Base-by-base conservation (phyloP, 2,888 invertebrate genomes). In the Euclidia mi region DNA sequence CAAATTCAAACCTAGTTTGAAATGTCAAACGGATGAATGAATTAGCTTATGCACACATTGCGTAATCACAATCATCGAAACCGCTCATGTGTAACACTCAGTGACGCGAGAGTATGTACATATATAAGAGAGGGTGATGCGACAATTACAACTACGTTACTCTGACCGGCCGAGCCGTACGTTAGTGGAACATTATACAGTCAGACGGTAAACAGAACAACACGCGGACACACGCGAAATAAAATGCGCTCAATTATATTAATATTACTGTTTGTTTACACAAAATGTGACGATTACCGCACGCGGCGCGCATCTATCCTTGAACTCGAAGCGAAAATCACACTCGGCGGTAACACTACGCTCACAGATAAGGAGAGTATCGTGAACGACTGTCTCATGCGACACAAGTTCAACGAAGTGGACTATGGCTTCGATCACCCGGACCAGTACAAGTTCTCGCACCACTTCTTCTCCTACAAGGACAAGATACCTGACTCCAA, bases 391-490 rank as follows among this genome's bases (percentile, higher is more conserved):
- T 91, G 96, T 10, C 86, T 96, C 11, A 96, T 96, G 96, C 71
- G 75, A 32, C 88, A 90, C 38, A 96, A 96, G 76, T 79, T 84
- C 10, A 67, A 80, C 2, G 96, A 96, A 71, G 65, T 95, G 34
- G 81, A 94, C 0, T 82, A 87, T 70, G 96, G 95, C 48, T 91
- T 94, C 67, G 78, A 87, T n/a, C 88, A 95, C 56, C 95, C 95
- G 0, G 88, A 91, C 52, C 86, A 92, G 14, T 97, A 96, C 80
- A 94, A 96, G 37, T 96, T 97, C 1, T 95, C 96, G 0, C 92
- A 92, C 18, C 97, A 97, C 79, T 96, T 96, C 72, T 96, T 97
- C 76, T 81, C 90, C 0, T 95, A 96, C 2, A 95, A 95, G 73
- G 77, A 94, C 0, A 82, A 90, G n/a, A 96, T 97, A 37, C 90